Percentiles rank a stretch among this genome's conserved stretches.
These are phyloP conservation scores for Ophioninae sp. DNA, from an alignment of 2,888 invertebrate genomes.

Conservation along the genomic window DNA sequence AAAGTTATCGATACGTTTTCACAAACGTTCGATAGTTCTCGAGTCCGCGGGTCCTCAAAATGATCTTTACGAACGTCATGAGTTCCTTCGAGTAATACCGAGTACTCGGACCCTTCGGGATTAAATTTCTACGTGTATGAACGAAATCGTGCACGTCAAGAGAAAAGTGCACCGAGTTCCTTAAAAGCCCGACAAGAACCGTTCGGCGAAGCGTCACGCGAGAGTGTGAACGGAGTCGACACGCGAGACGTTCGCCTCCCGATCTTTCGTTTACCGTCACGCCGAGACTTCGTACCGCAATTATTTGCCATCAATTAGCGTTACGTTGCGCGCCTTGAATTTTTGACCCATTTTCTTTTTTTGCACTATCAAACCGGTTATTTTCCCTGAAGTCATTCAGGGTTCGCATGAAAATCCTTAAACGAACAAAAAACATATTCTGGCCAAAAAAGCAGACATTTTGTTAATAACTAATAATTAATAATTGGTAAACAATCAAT, in stretches of 20 bases:
- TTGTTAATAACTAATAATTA: neutral
- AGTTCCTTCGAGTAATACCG: neutral
- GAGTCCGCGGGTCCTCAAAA: neutral
- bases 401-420: neutral
- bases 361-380: neutral
- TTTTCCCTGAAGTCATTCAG: neutral
- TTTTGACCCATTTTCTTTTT: constrained; percentile 42
- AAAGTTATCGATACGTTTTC: too few species aligned
- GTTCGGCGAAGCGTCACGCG: constrained; percentile 72
- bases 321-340: constrained; percentile 47
- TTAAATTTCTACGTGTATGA: neutral
- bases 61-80: neutral
- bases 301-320: constrained; percentile 54
- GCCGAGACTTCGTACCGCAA: constrained; percentile 48
- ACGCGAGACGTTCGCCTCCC: constrained; percentile 65
- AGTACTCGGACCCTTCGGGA: neutral
- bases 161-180: constrained; percentile 64
- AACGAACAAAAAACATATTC: neutral
- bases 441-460: neutral
- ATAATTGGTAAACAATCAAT: too few species aligned
- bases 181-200: constrained; percentile 47
- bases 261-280: constrained; percentile 57
- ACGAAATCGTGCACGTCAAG: constrained; percentile 28
- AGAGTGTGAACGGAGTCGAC: constrained; percentile 68
- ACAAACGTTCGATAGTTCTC: neutral